These are phyloP conservation scores for Trematomus loennbergii DNA, from an alignment of 2,113 vertebrate genomes.

Conservation along the genomic window DNA sequence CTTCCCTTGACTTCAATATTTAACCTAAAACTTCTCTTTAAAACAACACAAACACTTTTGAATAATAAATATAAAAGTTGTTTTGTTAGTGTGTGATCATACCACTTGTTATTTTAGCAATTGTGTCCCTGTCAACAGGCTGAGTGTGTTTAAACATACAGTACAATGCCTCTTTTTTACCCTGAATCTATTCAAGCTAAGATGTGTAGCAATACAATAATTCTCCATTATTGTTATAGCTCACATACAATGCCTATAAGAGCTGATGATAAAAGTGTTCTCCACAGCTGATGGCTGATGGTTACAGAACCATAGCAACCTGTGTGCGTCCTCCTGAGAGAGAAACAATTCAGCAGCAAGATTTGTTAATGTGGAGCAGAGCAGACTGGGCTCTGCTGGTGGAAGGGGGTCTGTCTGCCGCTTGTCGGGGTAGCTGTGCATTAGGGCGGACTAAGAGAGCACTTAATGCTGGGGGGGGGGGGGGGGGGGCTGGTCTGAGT, in stretches of 20 bases:
- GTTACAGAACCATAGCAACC: slow-evolving; percentile 29
- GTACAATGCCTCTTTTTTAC: neutral
- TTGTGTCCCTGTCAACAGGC: neutral
- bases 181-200: neutral
- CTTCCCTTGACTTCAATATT: neutral
- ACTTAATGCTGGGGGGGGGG: slow-evolving; percentile 84
- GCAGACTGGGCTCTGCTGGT: slow-evolving; percentile 21
- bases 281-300: slow-evolving; percentile 44
- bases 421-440: slow-evolving; percentile 72
- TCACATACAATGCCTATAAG: neutral
- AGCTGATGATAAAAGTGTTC: slow-evolving; percentile 2
- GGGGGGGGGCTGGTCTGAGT: slow-evolving; percentile 58
- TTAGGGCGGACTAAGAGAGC: slow-evolving; percentile 79
- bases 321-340: slow-evolving; percentile 41
- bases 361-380: slow-evolving; percentile 57
- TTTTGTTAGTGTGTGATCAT: no score
- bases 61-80: neutral
- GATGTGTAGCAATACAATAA: neutral
- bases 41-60: neutral
- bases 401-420: slow-evolving; percentile 44
- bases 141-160: neutral
- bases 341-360: slow-evolving; percentile 68
- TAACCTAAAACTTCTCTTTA: neutral
- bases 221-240: neutral
- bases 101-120: neutral